A percentile compares a stretch with the other conserved stretches of the same genome.
Evolutionary conservation across 2,113 vertebrate species (phyloP).

Genomic region (Urocitellus parryii): DNA sequence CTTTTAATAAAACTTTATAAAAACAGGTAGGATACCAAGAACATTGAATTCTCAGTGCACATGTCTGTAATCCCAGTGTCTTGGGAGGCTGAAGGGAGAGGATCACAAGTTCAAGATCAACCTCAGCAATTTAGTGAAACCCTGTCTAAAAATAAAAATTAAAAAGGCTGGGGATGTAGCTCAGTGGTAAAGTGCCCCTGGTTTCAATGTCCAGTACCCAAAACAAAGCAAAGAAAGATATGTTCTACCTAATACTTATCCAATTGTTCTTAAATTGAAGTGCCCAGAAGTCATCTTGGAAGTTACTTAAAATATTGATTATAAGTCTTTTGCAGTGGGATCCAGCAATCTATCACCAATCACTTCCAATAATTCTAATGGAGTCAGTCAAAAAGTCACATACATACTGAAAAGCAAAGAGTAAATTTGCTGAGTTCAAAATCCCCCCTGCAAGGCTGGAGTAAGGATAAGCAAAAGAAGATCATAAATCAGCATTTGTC

Average conservation of each 20-base stretch:
- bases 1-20: conserved; percentile 1
- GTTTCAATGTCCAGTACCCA: too few relatives aligned
- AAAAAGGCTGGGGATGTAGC: too few relatives aligned
- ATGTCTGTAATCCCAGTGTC: too few relatives aligned
- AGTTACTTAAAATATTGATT: conserved; percentile 31
- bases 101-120: too few relatives aligned
- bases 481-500: conserved; percentile 36
- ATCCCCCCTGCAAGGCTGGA: background rate
- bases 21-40: background rate
- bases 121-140: too few relatives aligned
- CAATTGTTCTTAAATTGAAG: background rate
- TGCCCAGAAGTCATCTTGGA: background rate
- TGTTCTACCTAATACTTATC: background rate
- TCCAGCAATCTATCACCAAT: background rate
- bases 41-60: too few relatives aligned
- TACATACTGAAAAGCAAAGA: background rate
- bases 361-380: background rate
- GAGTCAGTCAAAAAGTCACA: background rate
- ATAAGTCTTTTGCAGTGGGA: background rate
- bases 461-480: conserved; percentile 15
- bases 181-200: too few relatives aligned
- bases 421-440: conserved; percentile 28
- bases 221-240: background rate
- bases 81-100: too few relatives aligned
- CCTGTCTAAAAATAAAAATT: too few relatives aligned